Evolutionary conservation across 2,113 vertebrate genomes (phyloP), one percentile per base, ranked within the genome.

Genomic region (Sclerurus mexicanus): DNA sequence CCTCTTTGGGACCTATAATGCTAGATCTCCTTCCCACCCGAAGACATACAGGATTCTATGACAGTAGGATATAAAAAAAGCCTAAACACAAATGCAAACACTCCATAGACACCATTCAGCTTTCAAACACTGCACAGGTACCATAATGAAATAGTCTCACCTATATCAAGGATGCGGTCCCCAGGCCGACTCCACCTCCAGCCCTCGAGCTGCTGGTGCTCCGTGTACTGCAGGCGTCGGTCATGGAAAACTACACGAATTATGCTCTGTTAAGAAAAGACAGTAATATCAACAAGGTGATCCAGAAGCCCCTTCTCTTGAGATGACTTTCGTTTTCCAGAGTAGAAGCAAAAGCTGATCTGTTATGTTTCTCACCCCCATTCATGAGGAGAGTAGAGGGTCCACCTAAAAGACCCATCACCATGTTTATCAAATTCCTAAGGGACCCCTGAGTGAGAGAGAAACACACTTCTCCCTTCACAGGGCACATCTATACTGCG

Each of bases 151-250:
- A 84, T 46, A 84, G 50, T 69, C 98, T 98, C 97, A 99, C 99
- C 99, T 53, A 99, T 97, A 83, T 99, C 99, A 56, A 99, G 97
- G 94, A 99, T 99, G 17, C 99, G 98, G 92, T 99, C 99, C 64
- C 99, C 99, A 1, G 99, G 99, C n/a, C 99, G 95, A 95, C 98
- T 99, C 99, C 99, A 99, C 83, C 98, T 98, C 99, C 99, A 99
- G 68, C 99, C 98, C 93, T 99, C 99, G 16, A 99, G 97, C 98
- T 99, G 99, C 94, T 99, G 99, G 90, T 99, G 99, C 94, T 99
- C 99, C 4, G 98, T 98, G 72, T 99, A 99, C 96, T 99, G 99
- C 93, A 99, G 97, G 5, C 99, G 98, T 9, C 99, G 98, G 87
- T 99, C 99, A 4, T 99, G 99, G 95, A 99, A 99, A 95, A 99